Evolutionary conservation across 2,888 invertebrate species (phyloP).

Genomic region (Nomada goodeniana): DNA sequence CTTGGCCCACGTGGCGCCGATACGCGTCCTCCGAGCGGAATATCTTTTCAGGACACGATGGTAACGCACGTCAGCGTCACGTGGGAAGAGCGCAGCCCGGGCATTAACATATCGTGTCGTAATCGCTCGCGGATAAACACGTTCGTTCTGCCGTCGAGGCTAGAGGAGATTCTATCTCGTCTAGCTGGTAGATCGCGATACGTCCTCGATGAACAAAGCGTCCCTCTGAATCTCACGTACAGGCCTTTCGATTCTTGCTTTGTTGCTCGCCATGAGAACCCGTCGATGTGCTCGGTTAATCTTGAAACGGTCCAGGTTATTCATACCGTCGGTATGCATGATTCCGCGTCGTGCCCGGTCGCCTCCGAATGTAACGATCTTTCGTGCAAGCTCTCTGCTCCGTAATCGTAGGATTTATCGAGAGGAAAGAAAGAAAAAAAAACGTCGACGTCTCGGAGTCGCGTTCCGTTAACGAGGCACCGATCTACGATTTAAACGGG

Average conservation of each 20-base stretch:
- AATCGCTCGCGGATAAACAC: conserved; percentile 73
- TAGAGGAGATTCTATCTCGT: conserved; percentile 68
- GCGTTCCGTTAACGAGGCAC: conserved; percentile 46
- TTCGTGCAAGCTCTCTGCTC: too few species aligned
- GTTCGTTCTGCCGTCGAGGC: conserved; percentile 64
- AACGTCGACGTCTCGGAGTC: too few species aligned
- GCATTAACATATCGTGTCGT: conserved; percentile 74
- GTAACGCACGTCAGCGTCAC: conserved; percentile 63
- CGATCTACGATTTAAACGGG: conserved; percentile 49
- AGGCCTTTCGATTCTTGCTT: conserved; percentile 13
- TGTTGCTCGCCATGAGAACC: conserved; percentile 21
- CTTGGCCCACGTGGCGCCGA: neutral
- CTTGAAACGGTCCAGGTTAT: neutral
- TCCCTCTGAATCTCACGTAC: conserved; percentile 30
- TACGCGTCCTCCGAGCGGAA: conserved; percentile 44
- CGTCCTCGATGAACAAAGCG: conserved; percentile 61
- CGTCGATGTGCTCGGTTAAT: neutral
- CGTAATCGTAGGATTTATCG: too few species aligned
- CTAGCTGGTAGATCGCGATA: conserved; percentile 62
- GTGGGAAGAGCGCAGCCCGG: conserved; percentile 65
- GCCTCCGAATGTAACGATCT: too few species aligned
- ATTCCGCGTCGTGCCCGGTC: neutral
- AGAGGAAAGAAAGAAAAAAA: too few species aligned
- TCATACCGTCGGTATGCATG: neutral
- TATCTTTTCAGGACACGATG: conserved; percentile 62